Evolutionary conservation across 2,888 invertebrate genomes (phyloP), one percentile per base, ranked within the genome.

Genomic region (Julus scandinavius): DNA sequence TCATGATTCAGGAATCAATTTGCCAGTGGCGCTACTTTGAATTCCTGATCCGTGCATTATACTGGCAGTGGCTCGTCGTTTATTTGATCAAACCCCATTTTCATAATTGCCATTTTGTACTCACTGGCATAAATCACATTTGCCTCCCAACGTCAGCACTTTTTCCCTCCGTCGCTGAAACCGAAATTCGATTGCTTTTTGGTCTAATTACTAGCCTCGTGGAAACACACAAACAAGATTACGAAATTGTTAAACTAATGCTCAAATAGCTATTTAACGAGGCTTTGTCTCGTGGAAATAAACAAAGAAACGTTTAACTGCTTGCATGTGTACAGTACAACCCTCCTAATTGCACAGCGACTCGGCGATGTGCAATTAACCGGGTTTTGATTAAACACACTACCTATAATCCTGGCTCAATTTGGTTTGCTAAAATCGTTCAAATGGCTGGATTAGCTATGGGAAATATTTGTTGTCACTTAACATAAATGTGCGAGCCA

Each of bases 61-160:
- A 72, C 72, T 72, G 29, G 72, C 72, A 20, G 7, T 72, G 72
- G 72, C 20, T 72, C 72, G 72, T 72, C 72, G 72, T 72, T 72
- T 72, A 72, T 72, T 72, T 29, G 72, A 72, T 72, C 72, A 72
- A 29, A 72, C 9, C 72, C 72, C 72, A 72, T 72, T 72, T 72
- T 72, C 72, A 72, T 72, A 72, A 72, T 72, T 72, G 72, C 72
- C 72, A 72, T 72, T 72, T 72, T 72, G 72, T 72, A 72, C 72
- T 20, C 72, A 72, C 20, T 7, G 72, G 72, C 72, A 72, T 72
- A 72, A 72, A 72, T 72, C 72, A 72, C 72, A 29, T 20, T 72
- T 72, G 72, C 72, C 72, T 63, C 63, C 63, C 20, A 63, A 20
- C 20, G 63, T n/a, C 63, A 20, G 63, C 63, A 20, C 63, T 29